Evolutionary conservation across 2,113 vertebrate species (phyloP).

Genomic region (Ploceus nigricollis): DNA sequence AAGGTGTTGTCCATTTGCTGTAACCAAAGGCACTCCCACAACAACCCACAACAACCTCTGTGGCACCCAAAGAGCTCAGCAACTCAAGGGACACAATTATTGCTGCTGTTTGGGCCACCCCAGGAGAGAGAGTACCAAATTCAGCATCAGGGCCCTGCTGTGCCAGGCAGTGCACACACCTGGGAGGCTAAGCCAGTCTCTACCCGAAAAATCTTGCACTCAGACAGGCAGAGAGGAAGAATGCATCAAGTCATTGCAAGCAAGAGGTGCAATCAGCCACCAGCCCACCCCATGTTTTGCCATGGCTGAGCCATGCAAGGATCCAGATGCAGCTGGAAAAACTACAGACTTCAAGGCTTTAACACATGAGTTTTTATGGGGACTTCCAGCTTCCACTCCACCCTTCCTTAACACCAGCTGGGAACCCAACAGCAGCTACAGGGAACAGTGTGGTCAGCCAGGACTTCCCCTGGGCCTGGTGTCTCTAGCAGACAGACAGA

Average conservation of each 20-base stretch:
- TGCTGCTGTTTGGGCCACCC: not conserved
- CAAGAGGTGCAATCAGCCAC: rapidly evolving
- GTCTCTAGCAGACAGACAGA: rapidly evolving
- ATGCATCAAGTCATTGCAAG: not conserved
- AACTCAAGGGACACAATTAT: not conserved
- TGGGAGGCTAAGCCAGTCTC: not conserved
- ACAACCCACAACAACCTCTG: no score
- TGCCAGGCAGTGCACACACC: not conserved
- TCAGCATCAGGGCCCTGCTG: not conserved
- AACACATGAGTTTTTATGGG: not conserved
- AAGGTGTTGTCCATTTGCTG: not conserved
- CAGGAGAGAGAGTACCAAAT: not conserved
- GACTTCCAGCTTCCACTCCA: not conserved
- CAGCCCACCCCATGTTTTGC: not conserved
- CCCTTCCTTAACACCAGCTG: not conserved
- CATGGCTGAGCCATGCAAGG: not conserved
- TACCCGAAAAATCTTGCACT: not conserved
- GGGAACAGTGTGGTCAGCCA: not conserved
- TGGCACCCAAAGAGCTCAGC: not conserved
- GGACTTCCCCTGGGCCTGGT: not conserved
- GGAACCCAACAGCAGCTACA: not conserved
- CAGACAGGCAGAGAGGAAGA: not conserved
- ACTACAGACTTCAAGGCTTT: not conserved
- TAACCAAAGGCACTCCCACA: not conserved
- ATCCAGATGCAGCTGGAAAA: not conserved